A percentile compares a stretch with the other conserved stretches of the same genome.
Conservation (phyloP, 2,888 invertebrate species). For the Malthinus seriepunctatus region DNA sequence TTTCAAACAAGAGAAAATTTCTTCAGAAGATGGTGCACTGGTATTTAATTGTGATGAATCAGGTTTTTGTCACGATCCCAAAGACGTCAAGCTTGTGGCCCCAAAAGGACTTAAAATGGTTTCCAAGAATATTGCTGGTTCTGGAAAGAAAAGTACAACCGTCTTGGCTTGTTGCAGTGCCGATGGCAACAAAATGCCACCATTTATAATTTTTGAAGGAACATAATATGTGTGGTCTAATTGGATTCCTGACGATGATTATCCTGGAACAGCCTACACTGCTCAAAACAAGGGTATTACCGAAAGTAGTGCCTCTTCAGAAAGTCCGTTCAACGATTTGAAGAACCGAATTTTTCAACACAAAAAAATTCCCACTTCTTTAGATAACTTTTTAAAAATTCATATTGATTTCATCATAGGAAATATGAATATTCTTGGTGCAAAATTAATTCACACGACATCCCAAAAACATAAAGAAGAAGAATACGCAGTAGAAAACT, state of each 20-base stretch:
- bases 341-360: too few species aligned
- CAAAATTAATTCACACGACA: too few species aligned
- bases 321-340: too few species aligned
- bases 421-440: too few species aligned
- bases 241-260: slow-evolving; percentile 19
- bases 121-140: slow-evolving; percentile 14
- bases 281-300: slow-evolving; percentile 21
- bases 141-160: slow-evolving; percentile 11
- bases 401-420: too few species aligned
- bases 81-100: slow-evolving; percentile 1
- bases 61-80: slow-evolving; percentile 9
- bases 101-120: slow-evolving; percentile 10
- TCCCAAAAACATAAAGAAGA: too few species aligned
- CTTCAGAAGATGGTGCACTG: background rate
- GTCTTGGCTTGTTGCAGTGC: slow-evolving; percentile 9
- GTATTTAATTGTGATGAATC: slow-evolving; percentile 11
- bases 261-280: slow-evolving; percentile 20
- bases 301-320: slow-evolving; percentile 1
- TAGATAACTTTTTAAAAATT: too few species aligned
- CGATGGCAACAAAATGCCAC: slow-evolving; percentile 1
- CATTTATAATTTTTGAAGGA: slow-evolving; percentile 11
- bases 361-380: too few species aligned
- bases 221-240: slow-evolving; percentile 18
- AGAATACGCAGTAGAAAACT: too few species aligned
- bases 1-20: slow-evolving; percentile 4